Conservation (phyloP, 2,888 invertebrate genomes). For the Drosophila melanosoma region DNA sequence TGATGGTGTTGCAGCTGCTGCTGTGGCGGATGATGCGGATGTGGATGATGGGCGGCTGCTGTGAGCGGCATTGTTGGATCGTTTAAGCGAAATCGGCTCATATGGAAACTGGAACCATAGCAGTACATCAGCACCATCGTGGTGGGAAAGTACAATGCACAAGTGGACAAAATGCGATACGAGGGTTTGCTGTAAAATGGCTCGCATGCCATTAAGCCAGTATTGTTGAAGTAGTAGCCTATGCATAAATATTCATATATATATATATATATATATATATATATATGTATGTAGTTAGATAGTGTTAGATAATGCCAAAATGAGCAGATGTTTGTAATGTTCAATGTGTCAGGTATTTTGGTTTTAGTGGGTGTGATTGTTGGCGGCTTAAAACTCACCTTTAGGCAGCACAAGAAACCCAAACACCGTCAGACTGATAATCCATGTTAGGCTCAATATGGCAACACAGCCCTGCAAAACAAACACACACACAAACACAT, state of each 20-base stretch:
- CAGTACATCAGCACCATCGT: slow-evolving; percentile 97
- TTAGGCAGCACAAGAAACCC: slow-evolving; percentile 92
- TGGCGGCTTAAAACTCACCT: slow-evolving; percentile 84
- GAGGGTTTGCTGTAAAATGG: slow-evolving; percentile 92
- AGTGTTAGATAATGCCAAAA: slow-evolving; percentile 24
- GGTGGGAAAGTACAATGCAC: slow-evolving; percentile 95
- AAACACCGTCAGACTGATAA: slow-evolving; percentile 92
- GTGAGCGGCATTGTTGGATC: slow-evolving; percentile 85
- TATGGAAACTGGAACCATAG: slow-evolving; percentile 95
- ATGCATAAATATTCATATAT: slow-evolving; percentile 10
- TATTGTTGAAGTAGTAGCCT: slow-evolving; percentile 95
- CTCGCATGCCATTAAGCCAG: slow-evolving; percentile 94
- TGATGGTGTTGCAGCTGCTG: slow-evolving; percentile 61
- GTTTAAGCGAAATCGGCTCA: slow-evolving; percentile 90
- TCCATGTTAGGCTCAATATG: slow-evolving; percentile 94
- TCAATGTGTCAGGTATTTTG: slow-evolving; percentile 7
- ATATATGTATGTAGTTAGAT: neutral
- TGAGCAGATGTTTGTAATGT: slow-evolving; percentile 29
- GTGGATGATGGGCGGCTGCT: slow-evolving; percentile 82
- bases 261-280: slow-evolving; percentile 12
- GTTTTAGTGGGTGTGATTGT: neutral
- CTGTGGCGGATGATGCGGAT: slow-evolving; percentile 70
- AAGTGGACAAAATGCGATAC: slow-evolving; percentile 92
- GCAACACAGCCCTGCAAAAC: slow-evolving; percentile 91
- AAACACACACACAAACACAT: slow-evolving; percentile 21